Conservation (phyloP, 1,140 invertebrate genomes). For the Musca vetustissima region DNA sequence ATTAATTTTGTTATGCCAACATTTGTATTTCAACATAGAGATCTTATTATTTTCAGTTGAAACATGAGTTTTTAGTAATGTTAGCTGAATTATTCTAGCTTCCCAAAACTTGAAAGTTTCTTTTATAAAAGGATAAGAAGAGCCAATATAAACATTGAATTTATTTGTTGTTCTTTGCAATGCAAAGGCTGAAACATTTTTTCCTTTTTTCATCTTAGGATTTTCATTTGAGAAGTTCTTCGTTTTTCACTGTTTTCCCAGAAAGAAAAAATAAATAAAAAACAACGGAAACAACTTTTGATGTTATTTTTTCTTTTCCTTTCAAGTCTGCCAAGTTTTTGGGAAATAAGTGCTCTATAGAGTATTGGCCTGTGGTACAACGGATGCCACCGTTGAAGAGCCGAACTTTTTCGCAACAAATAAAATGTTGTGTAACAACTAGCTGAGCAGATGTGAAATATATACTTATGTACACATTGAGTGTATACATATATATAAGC, state of each 20-base stretch:
- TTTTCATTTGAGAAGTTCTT: not conserved
- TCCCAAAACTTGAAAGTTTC: too few species aligned
- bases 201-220: not conserved
- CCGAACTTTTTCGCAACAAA: not conserved
- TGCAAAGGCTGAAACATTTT: not conserved
- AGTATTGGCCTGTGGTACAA: not conserved
- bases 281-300: not conserved
- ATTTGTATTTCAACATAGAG: too few species aligned
- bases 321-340: constrained; percentile 19
- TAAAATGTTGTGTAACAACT: not conserved
- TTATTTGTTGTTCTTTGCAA: not conserved
- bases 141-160: not conserved
- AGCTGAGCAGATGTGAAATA: constrained; percentile 5
- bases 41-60: too few species aligned
- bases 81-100: too few species aligned
- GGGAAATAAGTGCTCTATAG: constrained; percentile 3
- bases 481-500: too few species aligned
- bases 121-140: too few species aligned
- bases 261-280: too few species aligned
- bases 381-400: not conserved
- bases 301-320: too few species aligned
- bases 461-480: too few species aligned
- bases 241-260: not conserved
- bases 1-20: too few species aligned
- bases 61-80: too few species aligned